Evolutionary conservation across 92 coral and sea anemone genomes (phyloP), one percentile per base, ranked within the genome.

Genomic region (Zoanthus sociatus): DNA sequence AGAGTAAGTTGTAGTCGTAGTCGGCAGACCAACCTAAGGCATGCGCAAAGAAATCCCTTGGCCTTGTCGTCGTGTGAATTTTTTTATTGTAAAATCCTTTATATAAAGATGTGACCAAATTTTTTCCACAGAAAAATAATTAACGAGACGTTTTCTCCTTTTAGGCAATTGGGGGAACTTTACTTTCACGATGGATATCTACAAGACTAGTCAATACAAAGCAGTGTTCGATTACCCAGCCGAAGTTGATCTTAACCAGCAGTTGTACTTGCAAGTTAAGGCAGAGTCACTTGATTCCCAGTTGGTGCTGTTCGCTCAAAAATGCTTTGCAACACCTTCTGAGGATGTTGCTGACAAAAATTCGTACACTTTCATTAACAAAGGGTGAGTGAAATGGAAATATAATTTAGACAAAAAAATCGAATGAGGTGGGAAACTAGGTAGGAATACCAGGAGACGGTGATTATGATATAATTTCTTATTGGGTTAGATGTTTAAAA

Each of bases 151-250:
- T 6, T 20, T 37, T 78, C 18, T 8, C 55, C 7, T n/a, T 7
- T 21, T 70, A 94, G 94, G 83, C 60, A 92, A 92, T 37, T 86
- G 82, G 14, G 98, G 98, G 0, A 94, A 94, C 71, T 90, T 94
- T 60, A 92, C 98, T 56, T 94, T 89, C 53, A 86, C 86, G 61
- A 94, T 94, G 98, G 94, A 94, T 82, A 75, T 94, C 88, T 94
- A 79, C 71, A 84, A 90, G 51, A 91, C 81, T 42, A 82, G 90
- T n/a, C 14, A 90, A 42, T 94, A 90, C 86, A 71, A 88, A 37
- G 68, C 90, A 6, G 78, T 75, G n/a, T 87, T 68, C 63, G 89
- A 88, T 8, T 94, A 94, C 70, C 98, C 98, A 20, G 90, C 90
- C 17, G 8, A 60, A 9, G 91, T 92, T 14, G 5, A 13, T 21